Evolutionary conservation across 2,113 vertebrate species (phyloP), one percentile per base, ranked within the genome.

Genomic region (Microtus oregoni): DNA sequence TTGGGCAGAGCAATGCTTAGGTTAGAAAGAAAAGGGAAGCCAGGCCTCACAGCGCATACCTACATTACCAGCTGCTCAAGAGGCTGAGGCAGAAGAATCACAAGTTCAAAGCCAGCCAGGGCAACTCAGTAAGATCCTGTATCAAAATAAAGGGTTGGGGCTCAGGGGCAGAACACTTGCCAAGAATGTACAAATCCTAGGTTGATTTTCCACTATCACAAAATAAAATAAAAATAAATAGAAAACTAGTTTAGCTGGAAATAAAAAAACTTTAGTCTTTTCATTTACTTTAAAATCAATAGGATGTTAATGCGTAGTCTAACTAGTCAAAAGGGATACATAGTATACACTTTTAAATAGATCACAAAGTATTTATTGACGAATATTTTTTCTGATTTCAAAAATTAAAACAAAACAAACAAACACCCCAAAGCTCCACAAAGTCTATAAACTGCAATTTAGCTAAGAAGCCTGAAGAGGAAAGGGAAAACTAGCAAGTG

Each of bases 261-360:
- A 35, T 79, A 83, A 89, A 90, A 90, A 83, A 76, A 55, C 38
- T 82, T 52, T 68, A 89, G 30, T 5, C 22, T 19, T 47, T 26
- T 50, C 15, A 83, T 44, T 63, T 76, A 94, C 50, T 85, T 92
- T 90, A 91, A 81, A 88, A 55, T 67, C 17, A 94, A 75, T 0
- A 90, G 13, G 87, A 88, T 9, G 83, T 1, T 28, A 58, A 73
- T 67, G 55, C 1, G 67, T 58, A 85, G 26, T 47, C 26, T 17
- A 67, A 75, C 81, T 89, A 87, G 81, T 93, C 41, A 96, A 85
- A 95, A 95, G 93, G 24, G 11, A 63, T 82, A 52, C 83, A 95
- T 90, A 77, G 17, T 70, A n/a, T 41, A 35, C 35, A 91, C 79
- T 41, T 81, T 35, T 86, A 90, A 83, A 81, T 9, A 81, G 44